A percentile compares a stretch with the other conserved stretches of the same genome.
phyloP scores from a whole-genome alignment of 1,140 invertebrate genomes.

The Pinna nobilis region DNA sequence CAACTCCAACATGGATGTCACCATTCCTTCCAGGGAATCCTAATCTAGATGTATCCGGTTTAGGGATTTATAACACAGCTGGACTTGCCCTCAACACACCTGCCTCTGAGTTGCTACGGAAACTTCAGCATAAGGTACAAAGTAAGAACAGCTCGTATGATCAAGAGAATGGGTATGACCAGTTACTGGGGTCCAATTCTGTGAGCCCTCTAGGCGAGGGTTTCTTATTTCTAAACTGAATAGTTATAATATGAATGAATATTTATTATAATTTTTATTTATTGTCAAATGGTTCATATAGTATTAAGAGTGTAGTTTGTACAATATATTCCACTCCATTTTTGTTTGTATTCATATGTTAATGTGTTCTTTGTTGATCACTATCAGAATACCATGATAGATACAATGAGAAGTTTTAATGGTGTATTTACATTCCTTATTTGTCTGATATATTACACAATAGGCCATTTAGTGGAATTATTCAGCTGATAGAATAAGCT shows the following conservation, averaged over 20 bases:
- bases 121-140: constrained; percentile 73
- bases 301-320: no score
- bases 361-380: no score
- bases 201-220: constrained; percentile 34
- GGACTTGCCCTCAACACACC: constrained; percentile 67
- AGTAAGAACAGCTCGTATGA: constrained; percentile 55
- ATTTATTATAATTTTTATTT: not conserved
- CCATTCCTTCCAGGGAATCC: constrained; percentile 45
- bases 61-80: constrained; percentile 32
- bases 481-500: no score
- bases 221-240: constrained; percentile 41
- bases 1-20: constrained; percentile 51
- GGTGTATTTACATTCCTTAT: no score
- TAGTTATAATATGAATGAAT: not conserved
- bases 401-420: no score
- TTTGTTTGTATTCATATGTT: no score
- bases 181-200: constrained; percentile 20
- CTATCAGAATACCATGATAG: no score
- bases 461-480: no score
- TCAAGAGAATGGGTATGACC: constrained; percentile 37
- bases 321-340: no score
- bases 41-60: constrained; percentile 50
- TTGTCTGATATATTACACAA: no score
- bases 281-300: no score
- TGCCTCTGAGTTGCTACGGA: constrained; percentile 73